Conservation (phyloP, 2,888 invertebrate species). For the Pachydiplax longipennis region DNA sequence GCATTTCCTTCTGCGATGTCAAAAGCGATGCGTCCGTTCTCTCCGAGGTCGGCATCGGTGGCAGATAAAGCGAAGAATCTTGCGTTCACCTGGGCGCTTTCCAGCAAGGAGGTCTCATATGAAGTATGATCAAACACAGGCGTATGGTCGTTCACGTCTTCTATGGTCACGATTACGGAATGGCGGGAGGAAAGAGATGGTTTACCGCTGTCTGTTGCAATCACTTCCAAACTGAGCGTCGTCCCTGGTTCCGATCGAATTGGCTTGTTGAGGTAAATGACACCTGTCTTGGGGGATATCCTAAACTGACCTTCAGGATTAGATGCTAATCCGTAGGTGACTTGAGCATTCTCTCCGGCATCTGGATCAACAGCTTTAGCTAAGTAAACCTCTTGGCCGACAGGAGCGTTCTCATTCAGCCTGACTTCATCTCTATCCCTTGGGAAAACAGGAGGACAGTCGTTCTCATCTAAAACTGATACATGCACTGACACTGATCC, state of each 20-base stretch:
- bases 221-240: slow-evolving; percentile 76
- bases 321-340: slow-evolving; percentile 81
- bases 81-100: slow-evolving; percentile 90
- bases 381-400: slow-evolving; percentile 90
- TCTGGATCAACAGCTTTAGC: slow-evolving; percentile 88
- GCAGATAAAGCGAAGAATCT: slow-evolving; percentile 90
- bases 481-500: slow-evolving; percentile 83
- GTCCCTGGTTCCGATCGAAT: slow-evolving; percentile 78
- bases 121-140: slow-evolving; percentile 91
- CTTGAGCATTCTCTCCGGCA: slow-evolving; percentile 85
- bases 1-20: slow-evolving; percentile 85
- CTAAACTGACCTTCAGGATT: slow-evolving; percentile 84
- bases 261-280: slow-evolving; percentile 85
- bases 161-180: slow-evolving; percentile 73
- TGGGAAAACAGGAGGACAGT: slow-evolving; percentile 86
- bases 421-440: slow-evolving; percentile 80
- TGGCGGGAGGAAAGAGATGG: slow-evolving; percentile 79
- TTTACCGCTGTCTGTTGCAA: slow-evolving; percentile 83
- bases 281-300: slow-evolving; percentile 86
- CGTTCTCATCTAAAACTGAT: slow-evolving; percentile 85
- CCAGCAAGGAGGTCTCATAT: slow-evolving; percentile 90
- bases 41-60: slow-evolving; percentile 84
- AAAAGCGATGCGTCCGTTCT: slow-evolving; percentile 81
- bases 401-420: slow-evolving; percentile 88
- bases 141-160: slow-evolving; percentile 94